Conservation (phyloP, 1,140 invertebrate species). For the Bicyclus anynana region DNA sequence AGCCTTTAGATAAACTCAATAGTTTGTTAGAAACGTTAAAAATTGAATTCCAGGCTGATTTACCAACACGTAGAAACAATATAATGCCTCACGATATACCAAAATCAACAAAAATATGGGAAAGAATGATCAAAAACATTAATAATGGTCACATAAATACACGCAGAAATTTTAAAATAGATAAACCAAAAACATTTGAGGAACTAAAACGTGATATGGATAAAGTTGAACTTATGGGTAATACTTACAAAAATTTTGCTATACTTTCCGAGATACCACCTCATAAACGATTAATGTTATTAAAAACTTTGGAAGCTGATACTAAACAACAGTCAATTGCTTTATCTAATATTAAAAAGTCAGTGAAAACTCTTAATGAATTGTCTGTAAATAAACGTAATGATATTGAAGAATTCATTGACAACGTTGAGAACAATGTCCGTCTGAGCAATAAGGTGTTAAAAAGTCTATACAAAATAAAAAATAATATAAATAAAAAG, state of each 20-base stretch:
- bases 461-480: constrained; percentile 26
- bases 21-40: constrained; percentile 45
- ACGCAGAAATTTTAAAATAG: constrained; percentile 30
- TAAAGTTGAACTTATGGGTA: constrained; percentile 32
- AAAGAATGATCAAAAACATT: constrained; percentile 50
- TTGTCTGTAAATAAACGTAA: constrained; percentile 32
- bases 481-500: constrained; percentile 12
- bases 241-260: constrained; percentile 46
- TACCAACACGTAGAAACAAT: constrained; percentile 35
- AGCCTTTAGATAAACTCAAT: constrained; percentile 41
- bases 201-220: constrained; percentile 47
- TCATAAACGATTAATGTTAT: constrained; percentile 40
- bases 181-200: constrained; percentile 36
- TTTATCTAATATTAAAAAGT: constrained; percentile 40
- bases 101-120: constrained; percentile 53
- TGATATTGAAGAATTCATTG: constrained; percentile 45
- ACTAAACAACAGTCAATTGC: constrained; percentile 31
- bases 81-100: constrained; percentile 23
- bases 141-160: constrained; percentile 27
- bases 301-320: constrained; percentile 50
- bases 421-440: constrained; percentile 39
- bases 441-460: constrained; percentile 47
- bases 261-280: constrained; percentile 33
- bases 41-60: constrained; percentile 31
- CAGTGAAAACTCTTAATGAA: constrained; percentile 22